phyloP scores from a whole-genome alignment of 2,113 vertebrate species.

The Shinisaurus crocodilurus region DNA sequence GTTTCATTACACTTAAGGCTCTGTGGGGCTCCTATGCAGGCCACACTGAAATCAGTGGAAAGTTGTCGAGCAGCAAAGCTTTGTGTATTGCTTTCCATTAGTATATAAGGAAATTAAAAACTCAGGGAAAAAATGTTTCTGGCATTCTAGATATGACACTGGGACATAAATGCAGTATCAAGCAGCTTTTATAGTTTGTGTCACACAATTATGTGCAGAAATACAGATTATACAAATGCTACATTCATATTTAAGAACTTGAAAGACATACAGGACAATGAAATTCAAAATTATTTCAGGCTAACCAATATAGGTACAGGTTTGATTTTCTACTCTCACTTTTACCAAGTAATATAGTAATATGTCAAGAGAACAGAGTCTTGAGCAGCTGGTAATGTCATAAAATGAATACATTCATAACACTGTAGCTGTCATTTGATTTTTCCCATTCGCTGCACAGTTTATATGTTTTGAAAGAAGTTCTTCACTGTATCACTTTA shows the following conservation, averaged over 20 bases:
- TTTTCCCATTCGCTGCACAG: not conserved
- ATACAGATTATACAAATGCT: not conserved
- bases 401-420: constrained; percentile 16
- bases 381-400: not conserved
- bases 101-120: not conserved
- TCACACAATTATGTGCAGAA: not conserved
- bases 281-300: not conserved
- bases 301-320: constrained; percentile 3
- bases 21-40: not conserved
- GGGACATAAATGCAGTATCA: constrained; percentile 46
- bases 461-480: not conserved
- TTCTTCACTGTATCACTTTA: constrained; percentile 19
- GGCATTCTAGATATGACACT: not conserved
- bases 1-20: not conserved
- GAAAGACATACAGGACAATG: not conserved
- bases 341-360: not conserved
- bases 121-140: not conserved
- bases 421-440: not conserved
- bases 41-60: not conserved
- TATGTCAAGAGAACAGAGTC: not conserved
- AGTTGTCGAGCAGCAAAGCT: not conserved
- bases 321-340: constrained; percentile 13
- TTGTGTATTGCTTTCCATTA: not conserved
- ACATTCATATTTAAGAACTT: not conserved
- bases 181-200: constrained; percentile 28